Evolutionary conservation across 1,140 invertebrate genomes (phyloP).

Genomic region (Aricia agestis): DNA sequence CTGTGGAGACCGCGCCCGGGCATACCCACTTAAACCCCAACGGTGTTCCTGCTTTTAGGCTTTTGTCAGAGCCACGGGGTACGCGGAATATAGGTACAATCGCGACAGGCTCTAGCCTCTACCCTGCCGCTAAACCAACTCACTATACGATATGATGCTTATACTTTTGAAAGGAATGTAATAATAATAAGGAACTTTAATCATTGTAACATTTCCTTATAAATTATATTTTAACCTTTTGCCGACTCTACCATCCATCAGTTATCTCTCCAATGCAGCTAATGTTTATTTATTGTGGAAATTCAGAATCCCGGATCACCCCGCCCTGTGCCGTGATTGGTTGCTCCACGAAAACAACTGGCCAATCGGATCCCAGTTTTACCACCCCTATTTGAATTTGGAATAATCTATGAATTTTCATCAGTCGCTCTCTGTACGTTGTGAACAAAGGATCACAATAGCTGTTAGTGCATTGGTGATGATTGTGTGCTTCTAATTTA

Average conservation of each 20-base stretch:
- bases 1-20: no score
- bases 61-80: no score
- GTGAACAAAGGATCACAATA: constrained; percentile 19
- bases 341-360: neutral
- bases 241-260: neutral
- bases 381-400: constrained; percentile 49
- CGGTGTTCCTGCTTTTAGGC: no score
- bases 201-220: no score
- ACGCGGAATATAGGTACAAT: no score
- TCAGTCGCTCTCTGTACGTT: constrained; percentile 37
- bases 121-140: no score
- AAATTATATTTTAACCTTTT: neutral
- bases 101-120: no score
- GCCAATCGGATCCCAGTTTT: constrained; percentile 38
- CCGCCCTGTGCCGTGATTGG: constrained; percentile 35
- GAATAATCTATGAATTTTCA: constrained; percentile 41
- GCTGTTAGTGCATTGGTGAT: constrained; percentile 18
- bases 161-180: no score
- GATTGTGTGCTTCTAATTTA: constrained; percentile 11
- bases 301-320: neutral
- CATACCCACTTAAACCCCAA: no score
- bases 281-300: constrained; percentile 10
- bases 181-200: no score
- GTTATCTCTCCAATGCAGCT: neutral
- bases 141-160: no score